A percentile compares a stretch with the other conserved stretches of the same genome.
These are phyloP conservation scores for Hydractinia symbiolongicarpus DNA, from an alignment of 30 jellyfish, hydroid and myxozoan species.

Conservation along the genomic window DNA sequence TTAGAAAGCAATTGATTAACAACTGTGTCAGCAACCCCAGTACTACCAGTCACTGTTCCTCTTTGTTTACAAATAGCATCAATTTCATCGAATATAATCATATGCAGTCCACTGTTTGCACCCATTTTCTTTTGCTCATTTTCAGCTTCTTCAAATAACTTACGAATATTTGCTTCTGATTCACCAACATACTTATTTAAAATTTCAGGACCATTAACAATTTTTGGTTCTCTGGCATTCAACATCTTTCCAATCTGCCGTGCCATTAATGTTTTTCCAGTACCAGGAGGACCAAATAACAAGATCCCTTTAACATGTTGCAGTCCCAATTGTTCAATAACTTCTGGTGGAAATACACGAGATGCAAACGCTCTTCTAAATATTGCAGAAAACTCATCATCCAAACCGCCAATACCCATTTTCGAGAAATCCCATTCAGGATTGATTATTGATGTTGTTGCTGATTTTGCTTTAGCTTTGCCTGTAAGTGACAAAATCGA, in stretches of 20 bases:
- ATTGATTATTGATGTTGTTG: conserved; percentile 82
- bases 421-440: conserved; percentile 98
- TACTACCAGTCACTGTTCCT: conserved; percentile 91
- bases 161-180: conserved; percentile 93
- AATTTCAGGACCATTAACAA: conserved; percentile 98
- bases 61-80: conserved; percentile 98
- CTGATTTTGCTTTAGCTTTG: conserved; percentile 67
- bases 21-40: conserved; percentile 99
- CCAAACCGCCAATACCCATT: conserved; percentile 99
- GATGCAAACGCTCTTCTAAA: conserved; percentile 98
- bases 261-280: conserved; percentile 98
- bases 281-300: conserved; percentile 98
- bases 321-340: conserved; percentile 91
- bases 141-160: conserved; percentile 72
- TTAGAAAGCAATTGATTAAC: conserved; percentile 90
- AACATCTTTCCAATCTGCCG: conserved; percentile 93
- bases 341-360: conserved; percentile 98
- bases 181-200: conserved; percentile 97
- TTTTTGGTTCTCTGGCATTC: conserved; percentile 96
- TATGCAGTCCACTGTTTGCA: conserved; percentile 81
- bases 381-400: conserved; percentile 89
- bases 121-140: conserved; percentile 84
- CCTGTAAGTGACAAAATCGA: conserved; percentile 66
- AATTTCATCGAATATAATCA: conserved; percentile 96
- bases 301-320: conserved; percentile 97